Percentiles rank a stretch among this genome's conserved stretches.
phyloP scores from a whole-genome alignment of 2,888 invertebrate species.

The Meiosimyza decipiens region DNA sequence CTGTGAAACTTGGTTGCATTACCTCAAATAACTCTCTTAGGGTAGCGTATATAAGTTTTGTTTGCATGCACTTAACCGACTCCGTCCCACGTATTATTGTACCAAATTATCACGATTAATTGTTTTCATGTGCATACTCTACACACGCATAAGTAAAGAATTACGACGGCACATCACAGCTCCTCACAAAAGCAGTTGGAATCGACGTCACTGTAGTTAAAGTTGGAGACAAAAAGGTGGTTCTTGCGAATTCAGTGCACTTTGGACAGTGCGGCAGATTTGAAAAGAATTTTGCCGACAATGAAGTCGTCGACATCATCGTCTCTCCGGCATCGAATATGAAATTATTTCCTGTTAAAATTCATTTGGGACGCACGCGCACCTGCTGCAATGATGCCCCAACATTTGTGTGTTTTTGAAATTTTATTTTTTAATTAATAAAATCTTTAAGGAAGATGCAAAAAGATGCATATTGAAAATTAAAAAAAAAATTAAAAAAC shows the following conservation, averaged over 20 bases:
- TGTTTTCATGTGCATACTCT: too few relatives aligned
- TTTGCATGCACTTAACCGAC: too few relatives aligned
- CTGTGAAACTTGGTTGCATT: too few relatives aligned
- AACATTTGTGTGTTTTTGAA: slow-evolving; percentile 50
- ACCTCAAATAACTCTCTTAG: too few relatives aligned
- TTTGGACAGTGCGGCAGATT: slow-evolving; percentile 31
- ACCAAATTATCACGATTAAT: too few relatives aligned
- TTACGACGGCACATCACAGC: neutral
- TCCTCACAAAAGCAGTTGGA: neutral
- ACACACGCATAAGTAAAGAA: too few relatives aligned
- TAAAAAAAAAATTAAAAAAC: neutral
- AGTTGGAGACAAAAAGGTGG: slow-evolving; percentile 28
- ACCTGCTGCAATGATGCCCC: slow-evolving; percentile 23
- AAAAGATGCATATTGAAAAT: neutral
- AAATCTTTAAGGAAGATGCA: slow-evolving; percentile 31
- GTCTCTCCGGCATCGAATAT: slow-evolving; percentile 48
- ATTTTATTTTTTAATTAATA: slow-evolving; percentile 61
- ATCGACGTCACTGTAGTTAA: slow-evolving; percentile 10
- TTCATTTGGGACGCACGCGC: slow-evolving; percentile 38
- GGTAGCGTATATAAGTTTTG: too few relatives aligned
- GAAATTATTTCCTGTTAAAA: slow-evolving; percentile 62
- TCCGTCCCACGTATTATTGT: too few relatives aligned
- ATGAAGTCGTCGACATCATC: slow-evolving; percentile 28
- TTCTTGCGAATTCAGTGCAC: slow-evolving; percentile 20
- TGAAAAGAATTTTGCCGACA: slow-evolving; percentile 42